These are phyloP conservation scores for Euschistus heros DNA, from an alignment of 1,140 invertebrate species.

Conservation along the genomic window DNA sequence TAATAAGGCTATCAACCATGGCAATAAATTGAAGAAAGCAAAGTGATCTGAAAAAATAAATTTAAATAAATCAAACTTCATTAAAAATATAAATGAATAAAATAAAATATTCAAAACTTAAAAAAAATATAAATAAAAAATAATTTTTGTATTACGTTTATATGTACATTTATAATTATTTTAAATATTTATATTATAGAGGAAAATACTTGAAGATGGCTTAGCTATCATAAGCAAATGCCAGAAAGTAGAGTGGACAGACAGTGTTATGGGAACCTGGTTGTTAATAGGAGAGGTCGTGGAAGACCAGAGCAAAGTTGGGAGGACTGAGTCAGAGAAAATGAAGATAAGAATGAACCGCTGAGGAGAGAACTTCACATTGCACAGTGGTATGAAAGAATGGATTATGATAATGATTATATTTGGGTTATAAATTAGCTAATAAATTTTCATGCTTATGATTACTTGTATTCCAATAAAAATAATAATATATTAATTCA, in stretches of 20 bases:
- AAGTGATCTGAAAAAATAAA: conserved; percentile 16
- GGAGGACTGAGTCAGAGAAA: background rate
- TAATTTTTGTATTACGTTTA: background rate
- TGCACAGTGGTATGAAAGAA: background rate
- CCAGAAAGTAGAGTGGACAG: too few species aligned
- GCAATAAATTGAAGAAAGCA: conserved; percentile 22
- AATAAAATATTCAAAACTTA: too few species aligned
- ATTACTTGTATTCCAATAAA: too few species aligned
- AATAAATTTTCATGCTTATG: too few species aligned
- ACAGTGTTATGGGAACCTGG: too few species aligned
- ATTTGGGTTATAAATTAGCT: conserved; percentile 11
- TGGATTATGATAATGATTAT: background rate
- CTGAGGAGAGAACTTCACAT: background rate
- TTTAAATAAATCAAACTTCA: background rate
- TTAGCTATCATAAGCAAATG: too few species aligned
- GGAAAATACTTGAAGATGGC: too few species aligned
- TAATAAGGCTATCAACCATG: conserved; percentile 7
- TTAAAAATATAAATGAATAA: too few species aligned
- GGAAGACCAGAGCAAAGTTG: background rate
- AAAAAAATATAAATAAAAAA: background rate
- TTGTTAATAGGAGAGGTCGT: background rate
- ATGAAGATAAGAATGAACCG: background rate
- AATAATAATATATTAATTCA: too few species aligned
- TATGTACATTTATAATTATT: background rate
- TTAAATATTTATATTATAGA: too few species aligned